Evolutionary conservation across 2,888 invertebrate species (phyloP).

Genomic region (Acanthosepion lycidas): DNA sequence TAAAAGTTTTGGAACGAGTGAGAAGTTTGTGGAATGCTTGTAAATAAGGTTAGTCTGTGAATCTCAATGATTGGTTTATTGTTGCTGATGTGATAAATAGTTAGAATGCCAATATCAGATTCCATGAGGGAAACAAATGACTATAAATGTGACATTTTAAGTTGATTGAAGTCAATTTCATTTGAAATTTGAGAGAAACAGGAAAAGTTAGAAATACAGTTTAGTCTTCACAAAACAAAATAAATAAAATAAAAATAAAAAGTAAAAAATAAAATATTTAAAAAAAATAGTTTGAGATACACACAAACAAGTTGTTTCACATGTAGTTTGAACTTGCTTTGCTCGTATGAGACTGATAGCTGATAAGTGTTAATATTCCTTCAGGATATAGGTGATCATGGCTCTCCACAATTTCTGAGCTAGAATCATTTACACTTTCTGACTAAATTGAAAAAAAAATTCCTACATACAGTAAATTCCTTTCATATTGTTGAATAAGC

Average conservation of each 20-base stretch:
- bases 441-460: too few species aligned
- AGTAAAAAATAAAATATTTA: background rate
- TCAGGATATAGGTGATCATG: too few species aligned
- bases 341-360: too few species aligned
- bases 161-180: background rate
- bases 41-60: background rate
- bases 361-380: too few species aligned
- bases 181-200: conserved; percentile 21
- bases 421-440: too few species aligned
- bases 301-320: background rate
- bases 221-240: background rate
- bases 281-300: background rate
- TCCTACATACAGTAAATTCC: too few species aligned
- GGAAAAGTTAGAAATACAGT: background rate
- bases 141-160: background rate
- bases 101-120: background rate
- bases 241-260: background rate
- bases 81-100: background rate
- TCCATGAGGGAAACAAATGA: background rate
- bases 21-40: background rate
- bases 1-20: too few species aligned
- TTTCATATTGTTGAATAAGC: too few species aligned
- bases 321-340: background rate
- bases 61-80: background rate
- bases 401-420: too few species aligned